Evolutionary conservation across 1,140 invertebrate genomes (phyloP).

Genomic region (Aradophagus sp.): DNA sequence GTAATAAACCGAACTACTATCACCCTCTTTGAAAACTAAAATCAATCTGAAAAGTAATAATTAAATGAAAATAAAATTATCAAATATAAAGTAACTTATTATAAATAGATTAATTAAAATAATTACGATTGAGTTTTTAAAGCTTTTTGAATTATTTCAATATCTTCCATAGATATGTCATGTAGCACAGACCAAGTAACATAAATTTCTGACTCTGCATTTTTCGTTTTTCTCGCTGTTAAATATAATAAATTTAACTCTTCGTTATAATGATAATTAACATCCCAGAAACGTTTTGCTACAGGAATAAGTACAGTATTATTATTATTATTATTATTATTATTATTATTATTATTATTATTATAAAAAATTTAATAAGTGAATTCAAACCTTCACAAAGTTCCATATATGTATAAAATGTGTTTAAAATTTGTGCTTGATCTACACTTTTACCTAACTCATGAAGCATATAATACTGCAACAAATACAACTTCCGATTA

Average conservation of each 20-base stretch:
- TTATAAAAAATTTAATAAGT: constrained; percentile 15
- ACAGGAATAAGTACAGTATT: constrained; percentile 19
- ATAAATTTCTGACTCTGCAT: constrained; percentile 62
- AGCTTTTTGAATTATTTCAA: constrained; percentile 65
- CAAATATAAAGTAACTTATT: neutral
- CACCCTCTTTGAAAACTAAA: constrained; percentile 69
- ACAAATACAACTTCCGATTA: too few species aligned
- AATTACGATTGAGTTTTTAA: constrained; percentile 58
- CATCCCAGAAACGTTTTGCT: constrained; percentile 66
- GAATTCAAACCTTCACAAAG: constrained; percentile 70
- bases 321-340: constrained; percentile 13
- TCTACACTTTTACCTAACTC: constrained; percentile 70
- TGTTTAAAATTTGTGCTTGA: constrained; percentile 67
- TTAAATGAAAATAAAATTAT: constrained; percentile 4
- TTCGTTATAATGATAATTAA: constrained; percentile 67
- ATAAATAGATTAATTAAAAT: constrained; percentile 5
- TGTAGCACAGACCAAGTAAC: constrained; percentile 63
- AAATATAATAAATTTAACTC: constrained; percentile 67
- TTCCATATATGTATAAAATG: constrained; percentile 72
- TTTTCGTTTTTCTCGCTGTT: constrained; percentile 61
- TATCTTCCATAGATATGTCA: constrained; percentile 64
- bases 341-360: too few species aligned
- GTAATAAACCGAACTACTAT: constrained; percentile 68
- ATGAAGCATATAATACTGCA: constrained; percentile 70
- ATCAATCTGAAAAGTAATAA: constrained; percentile 64